Evolutionary conservation across 2,113 vertebrate species (phyloP).

Genomic region (Hassar affinis): DNA sequence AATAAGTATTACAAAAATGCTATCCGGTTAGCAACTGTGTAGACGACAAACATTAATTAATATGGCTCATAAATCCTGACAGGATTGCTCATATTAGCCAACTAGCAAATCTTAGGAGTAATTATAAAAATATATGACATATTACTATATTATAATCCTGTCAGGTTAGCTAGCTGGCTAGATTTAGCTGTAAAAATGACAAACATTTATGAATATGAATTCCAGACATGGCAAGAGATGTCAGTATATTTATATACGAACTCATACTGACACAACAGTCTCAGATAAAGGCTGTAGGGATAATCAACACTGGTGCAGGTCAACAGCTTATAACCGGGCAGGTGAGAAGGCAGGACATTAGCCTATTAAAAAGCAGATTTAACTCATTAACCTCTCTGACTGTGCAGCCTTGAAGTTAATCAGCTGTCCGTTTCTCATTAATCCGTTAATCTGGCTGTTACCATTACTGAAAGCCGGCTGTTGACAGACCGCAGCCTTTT

Average conservation of each 20-base stretch:
- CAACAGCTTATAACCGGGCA: not conserved
- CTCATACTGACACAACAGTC: too few species aligned
- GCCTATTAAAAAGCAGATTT: not conserved
- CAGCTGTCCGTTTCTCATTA: not conserved
- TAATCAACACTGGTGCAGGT: not conserved
- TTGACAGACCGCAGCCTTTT: not conserved
- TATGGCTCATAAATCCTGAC: not conserved
- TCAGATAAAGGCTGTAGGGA: too few species aligned
- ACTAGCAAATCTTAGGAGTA: not conserved
- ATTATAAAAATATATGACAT: not conserved
- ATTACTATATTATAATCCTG: not conserved
- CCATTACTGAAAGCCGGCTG: not conserved
- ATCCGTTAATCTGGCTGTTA: not conserved
- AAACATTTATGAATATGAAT: not conserved
- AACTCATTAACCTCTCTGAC: conserved; percentile 2
- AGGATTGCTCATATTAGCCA: not conserved
- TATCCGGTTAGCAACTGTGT: not conserved
- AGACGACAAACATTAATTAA: not conserved
- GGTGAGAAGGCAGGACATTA: not conserved
- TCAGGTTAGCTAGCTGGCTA: not conserved
- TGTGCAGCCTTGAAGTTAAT: not conserved
- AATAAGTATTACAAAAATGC: not conserved
- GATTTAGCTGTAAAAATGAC: too few species aligned
- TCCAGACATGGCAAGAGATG: not conserved
- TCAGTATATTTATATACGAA: too few species aligned